Base-by-base conservation (phyloP, 1,140 invertebrate genomes). In the Hycleus phaleratus region DNA sequence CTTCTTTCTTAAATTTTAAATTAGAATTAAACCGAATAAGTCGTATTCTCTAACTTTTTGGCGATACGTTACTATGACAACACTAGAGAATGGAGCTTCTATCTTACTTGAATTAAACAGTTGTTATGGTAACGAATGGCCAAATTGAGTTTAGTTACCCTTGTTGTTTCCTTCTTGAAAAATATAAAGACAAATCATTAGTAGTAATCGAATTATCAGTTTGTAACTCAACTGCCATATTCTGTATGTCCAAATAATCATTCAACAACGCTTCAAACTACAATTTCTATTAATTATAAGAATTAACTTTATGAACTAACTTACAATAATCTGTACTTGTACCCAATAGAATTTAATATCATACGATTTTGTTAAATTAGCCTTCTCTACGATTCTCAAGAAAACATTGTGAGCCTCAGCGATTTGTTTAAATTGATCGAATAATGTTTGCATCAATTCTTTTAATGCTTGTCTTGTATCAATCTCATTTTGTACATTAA, bases 321-420 rank as follows among this genome's bases (percentile, higher is more conserved):
- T 79, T 80, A 93, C 88, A 62, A 93, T 88, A 67, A 84, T 82
- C 74, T 96, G 93, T 24, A 94, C 86, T 68, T 90, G 88, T 38
- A 82, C 85, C 92, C 93, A 95, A 63, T 93, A 90, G 74, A 93
- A 87, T 10, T 84, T 81, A 66, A 91, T 84, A 62, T 85, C 85
- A 74, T 94, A 93, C 3, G 85, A 76, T 71, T 38, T 79, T 74
- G 66, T 84, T 78, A 49, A 78, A 79, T 68, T 79, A 76, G 81
- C 77, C 58, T 80, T 70, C 40, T 81, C 77, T 56, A 88, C 82
- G 65, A 81, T 78, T 12, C 77, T 78, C 3, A 91, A 70, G 10
- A 88, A 75, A 32, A 79, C 70, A 42, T 80, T 69, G 71, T 93
- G 89, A 11, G 84, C 81, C 44, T 78, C 73, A n/a, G 86, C 86